Conservation (phyloP, 2,797 vertebrate genomes). For the Hyperoplus immaculatus region DNA sequence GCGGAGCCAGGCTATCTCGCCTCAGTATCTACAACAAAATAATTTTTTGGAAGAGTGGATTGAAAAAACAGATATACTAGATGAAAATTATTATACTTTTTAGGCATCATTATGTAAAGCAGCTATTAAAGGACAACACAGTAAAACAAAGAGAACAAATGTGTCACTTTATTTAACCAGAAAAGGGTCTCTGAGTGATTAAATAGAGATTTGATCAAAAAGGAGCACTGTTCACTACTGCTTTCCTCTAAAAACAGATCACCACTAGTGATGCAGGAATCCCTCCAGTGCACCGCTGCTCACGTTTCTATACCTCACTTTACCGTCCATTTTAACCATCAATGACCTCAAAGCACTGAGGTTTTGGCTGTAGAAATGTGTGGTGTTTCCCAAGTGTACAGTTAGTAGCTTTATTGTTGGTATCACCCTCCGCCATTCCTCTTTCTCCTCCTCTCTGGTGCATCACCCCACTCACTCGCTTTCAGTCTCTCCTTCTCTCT, state of each 20-base stretch:
- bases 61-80: neutral
- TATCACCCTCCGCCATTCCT: conserved; percentile 54
- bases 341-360: conserved; percentile 69
- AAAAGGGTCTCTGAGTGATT: neutral
- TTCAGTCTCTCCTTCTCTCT: conserved; percentile 75
- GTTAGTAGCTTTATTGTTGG: conserved; percentile 71
- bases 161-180: neutral
- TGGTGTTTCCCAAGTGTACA: conserved; percentile 73
- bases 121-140: neutral
- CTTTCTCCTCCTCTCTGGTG: conserved; percentile 44
- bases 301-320: conserved; percentile 39
- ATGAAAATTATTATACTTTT: neutral
- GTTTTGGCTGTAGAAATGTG: conserved; percentile 68
- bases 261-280: conserved; percentile 36
- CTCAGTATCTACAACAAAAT: too few species aligned
- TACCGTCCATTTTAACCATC: conserved; percentile 70
- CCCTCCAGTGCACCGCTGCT: conserved; percentile 33
- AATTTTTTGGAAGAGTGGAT: neutral
- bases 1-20: too few species aligned
- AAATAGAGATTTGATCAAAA: neutral
- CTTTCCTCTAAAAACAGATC: conserved; percentile 18
- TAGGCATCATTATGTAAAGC: neutral
- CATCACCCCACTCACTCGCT: conserved; percentile 69
- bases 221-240: conserved; percentile 9
- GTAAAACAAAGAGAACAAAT: neutral